Conservation (phyloP, 1,140 invertebrate species). For the Archegozetes longisetosus region DNA sequence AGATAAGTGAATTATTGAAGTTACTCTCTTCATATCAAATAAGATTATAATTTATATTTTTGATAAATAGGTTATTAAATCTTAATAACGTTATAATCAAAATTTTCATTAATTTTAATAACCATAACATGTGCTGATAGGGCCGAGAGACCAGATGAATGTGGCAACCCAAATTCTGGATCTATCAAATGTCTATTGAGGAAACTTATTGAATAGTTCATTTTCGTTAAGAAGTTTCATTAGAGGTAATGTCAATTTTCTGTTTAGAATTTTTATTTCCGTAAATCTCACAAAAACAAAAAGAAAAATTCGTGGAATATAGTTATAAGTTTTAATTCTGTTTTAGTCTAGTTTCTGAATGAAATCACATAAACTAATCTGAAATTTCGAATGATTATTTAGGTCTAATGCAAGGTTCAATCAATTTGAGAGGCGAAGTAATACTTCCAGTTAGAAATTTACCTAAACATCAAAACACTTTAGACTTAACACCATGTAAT, state of each 20-base stretch:
- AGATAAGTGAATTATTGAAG: too few relatives aligned
- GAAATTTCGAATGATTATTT: background rate
- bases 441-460: background rate
- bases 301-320: background rate
- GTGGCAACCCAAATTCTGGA: constrained; percentile 55
- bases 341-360: background rate
- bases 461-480: background rate
- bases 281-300: background rate
- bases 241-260: background rate
- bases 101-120: too few relatives aligned
- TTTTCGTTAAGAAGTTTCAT: constrained; percentile 2
- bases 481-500: constrained; percentile 11
- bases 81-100: too few relatives aligned
- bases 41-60: too few relatives aligned
- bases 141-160: constrained; percentile 44
- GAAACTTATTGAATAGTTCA: constrained; percentile 26
- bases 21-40: too few relatives aligned
- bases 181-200: constrained; percentile 52
- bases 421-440: background rate
- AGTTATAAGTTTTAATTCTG: background rate
- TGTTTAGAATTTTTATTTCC: too few relatives aligned
- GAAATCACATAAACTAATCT: background rate
- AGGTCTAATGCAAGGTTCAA: constrained; percentile 1
- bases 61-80: too few relatives aligned
- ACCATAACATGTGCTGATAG: constrained; percentile 5